A percentile compares a stretch with the other conserved stretches of the same genome.
These are phyloP conservation scores for Hydrolagus colliei DNA, from an alignment of 2,797 vertebrate genomes.

Conservation along the genomic window DNA sequence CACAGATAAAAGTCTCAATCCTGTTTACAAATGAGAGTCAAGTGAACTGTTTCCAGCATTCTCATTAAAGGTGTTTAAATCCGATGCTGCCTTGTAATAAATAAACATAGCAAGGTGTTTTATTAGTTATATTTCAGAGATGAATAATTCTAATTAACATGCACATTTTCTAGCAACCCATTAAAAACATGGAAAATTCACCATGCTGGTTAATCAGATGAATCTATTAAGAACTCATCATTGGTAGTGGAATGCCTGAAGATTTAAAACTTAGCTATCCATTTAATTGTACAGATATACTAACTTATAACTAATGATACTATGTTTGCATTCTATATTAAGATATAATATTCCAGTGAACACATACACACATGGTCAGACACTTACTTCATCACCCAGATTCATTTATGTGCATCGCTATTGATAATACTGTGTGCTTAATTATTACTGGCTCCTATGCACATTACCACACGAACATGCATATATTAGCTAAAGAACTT, in stretches of 20 bases:
- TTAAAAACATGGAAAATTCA: background rate
- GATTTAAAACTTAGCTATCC: background rate
- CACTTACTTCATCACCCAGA: no score
- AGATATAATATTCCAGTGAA: no score
- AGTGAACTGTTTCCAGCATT: background rate
- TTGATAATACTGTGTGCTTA: background rate
- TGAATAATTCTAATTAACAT: slow-evolving; percentile 15
- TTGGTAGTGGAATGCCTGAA: background rate
- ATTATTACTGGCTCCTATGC: slow-evolving; percentile 7
- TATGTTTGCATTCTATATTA: no score
- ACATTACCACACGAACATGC: slow-evolving; percentile 5
- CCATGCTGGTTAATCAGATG: background rate
- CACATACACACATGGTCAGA: no score
- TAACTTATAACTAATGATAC: no score
- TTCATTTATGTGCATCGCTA: no score
- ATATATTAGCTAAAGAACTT: background rate
- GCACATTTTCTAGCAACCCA: background rate
- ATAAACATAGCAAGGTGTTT: background rate
- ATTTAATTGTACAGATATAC: background rate
- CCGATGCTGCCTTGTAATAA: background rate
- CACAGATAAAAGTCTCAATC: background rate
- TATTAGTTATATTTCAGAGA: background rate
- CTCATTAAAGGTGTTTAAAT: background rate
- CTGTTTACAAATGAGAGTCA: background rate
- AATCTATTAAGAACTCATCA: background rate